Evolutionary conservation across 2,113 vertebrate species (phyloP), one percentile per base, ranked within the genome.

Genomic region (Sigmodon hispidus): DNA sequence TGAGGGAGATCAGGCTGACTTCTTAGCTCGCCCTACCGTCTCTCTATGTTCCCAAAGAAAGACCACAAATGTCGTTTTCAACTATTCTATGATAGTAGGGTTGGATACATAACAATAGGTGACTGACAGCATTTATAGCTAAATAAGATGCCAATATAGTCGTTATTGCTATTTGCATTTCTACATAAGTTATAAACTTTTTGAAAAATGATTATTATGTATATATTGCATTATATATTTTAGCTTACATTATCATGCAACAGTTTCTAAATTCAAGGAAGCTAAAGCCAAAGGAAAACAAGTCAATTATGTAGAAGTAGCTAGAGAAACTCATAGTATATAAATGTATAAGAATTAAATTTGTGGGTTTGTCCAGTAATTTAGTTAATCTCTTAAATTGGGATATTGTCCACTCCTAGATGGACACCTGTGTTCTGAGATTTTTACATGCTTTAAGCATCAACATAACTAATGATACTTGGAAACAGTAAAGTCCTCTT

Each of bases 211-310:
- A 55, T 67, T 89, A 57, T 21, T 93, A 31, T 61, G 24, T 87
- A 80, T 7, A 59, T 79, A 87, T 84, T 48, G 22, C 17, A 88
- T 45, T 24, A 50, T 75, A 55, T 80, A 36, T 63, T 87, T 94
- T 72, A 3, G 36, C 15, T 93, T 88, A 0, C 4, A 61, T 70
- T 72, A 9, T 57, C 43, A 45, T 13, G 43, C 87, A 73, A 75
- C 36, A 48, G 94, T 92, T 94, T 88, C 84, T 17, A 85, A 94
- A 45, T 67, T 95, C 24, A 86, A 21, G 59, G 22, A n/a, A 36
- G 19, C 2, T 4, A 45, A 40, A 12, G 22, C 1, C 21, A 34
- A 61, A 92, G 19, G 6, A 81, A 94, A 84, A 26, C 8, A 34
- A 75, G 52, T n/a, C 17, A 59, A 31, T 0, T 52, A 5, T 61